Percentiles rank a stretch among this genome's conserved stretches.
Evolutionary conservation across 2,888 invertebrate species (phyloP).

Genomic region (Julus scandinavius): DNA sequence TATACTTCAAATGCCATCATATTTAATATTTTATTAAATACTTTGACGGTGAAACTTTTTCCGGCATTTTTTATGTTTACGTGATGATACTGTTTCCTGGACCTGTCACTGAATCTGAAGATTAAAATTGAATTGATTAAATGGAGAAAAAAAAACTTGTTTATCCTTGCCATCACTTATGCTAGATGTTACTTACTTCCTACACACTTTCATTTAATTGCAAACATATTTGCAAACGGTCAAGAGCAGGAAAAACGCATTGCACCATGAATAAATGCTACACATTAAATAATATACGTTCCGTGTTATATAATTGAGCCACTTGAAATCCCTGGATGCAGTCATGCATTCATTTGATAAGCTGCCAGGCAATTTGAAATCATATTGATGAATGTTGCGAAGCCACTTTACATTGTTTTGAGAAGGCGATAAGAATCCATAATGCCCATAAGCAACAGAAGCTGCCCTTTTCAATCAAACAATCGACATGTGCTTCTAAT

Average conservation of each 20-base stretch:
- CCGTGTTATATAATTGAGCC: constrained; percentile 28
- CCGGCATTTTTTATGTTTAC: neutral
- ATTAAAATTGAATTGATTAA: neutral
- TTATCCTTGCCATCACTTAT: neutral
- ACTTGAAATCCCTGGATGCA: neutral
- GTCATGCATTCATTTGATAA: neutral
- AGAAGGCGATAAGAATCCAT: constrained; percentile 15
- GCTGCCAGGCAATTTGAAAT: neutral
- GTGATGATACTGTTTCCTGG: neutral
- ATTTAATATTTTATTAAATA: neutral
- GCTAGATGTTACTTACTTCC: neutral
- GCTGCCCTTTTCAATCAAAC: constrained; percentile 41
- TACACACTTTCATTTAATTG: neutral
- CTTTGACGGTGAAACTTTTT: neutral
- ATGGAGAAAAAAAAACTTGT: neutral
- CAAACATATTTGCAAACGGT: neutral
- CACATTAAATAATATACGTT: neutral
- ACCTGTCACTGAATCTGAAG: neutral
- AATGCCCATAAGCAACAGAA: constrained; percentile 15
- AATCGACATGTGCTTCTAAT: constrained; percentile 9
- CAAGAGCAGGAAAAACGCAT: constrained; percentile 4
- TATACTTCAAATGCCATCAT: neutral
- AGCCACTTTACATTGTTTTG: constrained; percentile 17
- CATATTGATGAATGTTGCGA: neutral
- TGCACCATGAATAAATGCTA: neutral